Conservation (phyloP, 2,888 invertebrate species). For the Magallana nippona region DNA sequence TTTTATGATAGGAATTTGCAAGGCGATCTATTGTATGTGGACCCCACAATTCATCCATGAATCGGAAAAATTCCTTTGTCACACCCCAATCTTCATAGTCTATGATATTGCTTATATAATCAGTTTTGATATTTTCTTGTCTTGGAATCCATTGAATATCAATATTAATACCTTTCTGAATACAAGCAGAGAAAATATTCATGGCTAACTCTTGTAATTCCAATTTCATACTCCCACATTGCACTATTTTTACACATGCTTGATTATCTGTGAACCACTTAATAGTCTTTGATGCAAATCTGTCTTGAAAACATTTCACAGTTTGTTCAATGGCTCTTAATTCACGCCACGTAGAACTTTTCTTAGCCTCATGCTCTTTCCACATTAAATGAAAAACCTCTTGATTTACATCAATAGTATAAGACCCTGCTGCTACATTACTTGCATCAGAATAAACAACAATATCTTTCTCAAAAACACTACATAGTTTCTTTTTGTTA, state of each 20-base stretch:
- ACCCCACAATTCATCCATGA: constrained; percentile 44
- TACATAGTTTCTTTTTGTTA: constrained; percentile 6
- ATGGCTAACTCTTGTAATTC: background rate
- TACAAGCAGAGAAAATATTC: background rate
- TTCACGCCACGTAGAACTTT: constrained; percentile 28
- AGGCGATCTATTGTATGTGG: constrained; percentile 48
- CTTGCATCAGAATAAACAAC: constrained; percentile 15
- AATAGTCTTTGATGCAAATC: constrained; percentile 10
- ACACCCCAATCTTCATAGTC: constrained; percentile 50
- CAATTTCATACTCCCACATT: constrained; percentile 6
- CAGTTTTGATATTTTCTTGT: constrained; percentile 41
- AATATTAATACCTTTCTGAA: background rate
- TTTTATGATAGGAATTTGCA: constrained; percentile 45
- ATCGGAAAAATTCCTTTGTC: constrained; percentile 38
- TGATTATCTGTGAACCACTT: constrained; percentile 35
- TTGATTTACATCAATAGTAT: constrained; percentile 11
- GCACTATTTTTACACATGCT: constrained; percentile 17
- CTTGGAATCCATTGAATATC: constrained; percentile 47
- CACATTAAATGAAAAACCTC: constrained; percentile 30
- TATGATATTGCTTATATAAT: constrained; percentile 43
- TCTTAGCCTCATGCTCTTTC: constrained; percentile 25
- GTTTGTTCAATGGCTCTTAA: constrained; percentile 36
- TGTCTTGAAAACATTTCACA: constrained; percentile 5
- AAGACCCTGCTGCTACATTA: constrained; percentile 5
- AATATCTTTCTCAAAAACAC: background rate